Conservation (phyloP, 2,888 invertebrate species). For the Epirrhoe alternata region DNA sequence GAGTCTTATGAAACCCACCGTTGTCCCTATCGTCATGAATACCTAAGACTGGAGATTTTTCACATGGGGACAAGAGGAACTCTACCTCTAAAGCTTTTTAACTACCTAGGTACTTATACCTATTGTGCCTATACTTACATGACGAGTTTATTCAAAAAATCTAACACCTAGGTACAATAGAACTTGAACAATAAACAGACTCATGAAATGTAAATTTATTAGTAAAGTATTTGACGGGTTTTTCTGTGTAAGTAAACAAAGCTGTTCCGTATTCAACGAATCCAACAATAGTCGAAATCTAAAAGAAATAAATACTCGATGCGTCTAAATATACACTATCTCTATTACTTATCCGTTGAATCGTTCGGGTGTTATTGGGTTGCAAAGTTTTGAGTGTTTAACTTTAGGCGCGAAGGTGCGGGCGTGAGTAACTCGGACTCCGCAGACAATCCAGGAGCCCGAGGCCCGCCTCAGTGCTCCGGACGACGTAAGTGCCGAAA, state of each 20-base stretch:
- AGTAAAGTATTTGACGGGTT: too few species aligned
- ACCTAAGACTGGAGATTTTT: too few species aligned
- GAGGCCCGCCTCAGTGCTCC: slow-evolving; percentile 76
- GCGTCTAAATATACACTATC: slow-evolving; percentile 63
- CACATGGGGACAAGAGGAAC: too few species aligned
- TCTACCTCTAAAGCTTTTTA: too few species aligned
- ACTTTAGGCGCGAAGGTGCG: slow-evolving; percentile 54
- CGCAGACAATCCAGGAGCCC: slow-evolving; percentile 73
- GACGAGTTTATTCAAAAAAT: too few species aligned
- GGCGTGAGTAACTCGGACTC: slow-evolving; percentile 70
- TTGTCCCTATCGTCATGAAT: too few species aligned
- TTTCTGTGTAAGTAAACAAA: slow-evolving; percentile 12
- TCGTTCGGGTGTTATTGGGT: slow-evolving; percentile 64
- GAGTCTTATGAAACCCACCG: too few species aligned
- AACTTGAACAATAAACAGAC: too few species aligned
- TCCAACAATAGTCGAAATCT: slow-evolving; percentile 51
- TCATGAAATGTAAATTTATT: too few species aligned
- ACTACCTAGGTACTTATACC: too few species aligned
- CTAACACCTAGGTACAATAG: too few species aligned
- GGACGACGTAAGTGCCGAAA: slow-evolving; percentile 83
- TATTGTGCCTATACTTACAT: too few species aligned
- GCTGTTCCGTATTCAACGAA: slow-evolving; percentile 45
- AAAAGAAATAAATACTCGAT: slow-evolving; percentile 59
- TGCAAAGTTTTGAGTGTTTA: slow-evolving; percentile 60
- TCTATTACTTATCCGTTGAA: slow-evolving; percentile 60